A percentile compares a stretch with the other conserved stretches of the same genome.
phyloP scores from a whole-genome alignment of 2,797 vertebrate species.

The Jordanella pulchra region DNA sequence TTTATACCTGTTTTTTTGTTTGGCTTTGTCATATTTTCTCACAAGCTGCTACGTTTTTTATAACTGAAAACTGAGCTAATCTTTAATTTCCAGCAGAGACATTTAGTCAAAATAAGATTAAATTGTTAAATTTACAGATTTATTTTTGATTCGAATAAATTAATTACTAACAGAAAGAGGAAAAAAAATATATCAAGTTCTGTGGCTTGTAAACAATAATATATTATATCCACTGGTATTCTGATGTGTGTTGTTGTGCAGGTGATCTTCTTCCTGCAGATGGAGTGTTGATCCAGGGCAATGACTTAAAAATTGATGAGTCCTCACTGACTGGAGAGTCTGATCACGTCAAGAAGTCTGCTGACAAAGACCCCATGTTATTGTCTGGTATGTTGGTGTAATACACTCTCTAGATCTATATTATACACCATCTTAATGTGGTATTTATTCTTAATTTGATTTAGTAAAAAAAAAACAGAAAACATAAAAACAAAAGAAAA shows the following conservation, averaged over 20 bases:
- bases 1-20: slow-evolving; percentile 17
- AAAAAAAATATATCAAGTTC: not conserved
- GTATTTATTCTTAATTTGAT: not conserved
- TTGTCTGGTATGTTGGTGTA: slow-evolving; percentile 86
- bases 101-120: slow-evolving; percentile 40
- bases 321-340: slow-evolving; percentile 97
- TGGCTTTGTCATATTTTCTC: not conserved
- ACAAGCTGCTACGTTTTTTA: slow-evolving; percentile 34
- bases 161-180: slow-evolving; percentile 22
- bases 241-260: slow-evolving; percentile 49
- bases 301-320: slow-evolving; percentile 97
- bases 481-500: no score
- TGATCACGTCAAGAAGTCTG: slow-evolving; percentile 92
- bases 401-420: not conserved
- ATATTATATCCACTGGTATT: not conserved
- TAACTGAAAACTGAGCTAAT: slow-evolving; percentile 36
- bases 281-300: slow-evolving; percentile 95
- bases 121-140: slow-evolving; percentile 42
- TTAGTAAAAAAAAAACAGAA: not conserved
- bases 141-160: slow-evolving; percentile 20
- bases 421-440: not conserved
- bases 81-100: slow-evolving; percentile 44
- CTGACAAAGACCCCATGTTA: slow-evolving; percentile 96
- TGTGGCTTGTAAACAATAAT: not conserved
- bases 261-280: slow-evolving; percentile 95